Base-by-base conservation (phyloP, 1,140 invertebrate species). In the Cryptotermes secundus region DNA sequence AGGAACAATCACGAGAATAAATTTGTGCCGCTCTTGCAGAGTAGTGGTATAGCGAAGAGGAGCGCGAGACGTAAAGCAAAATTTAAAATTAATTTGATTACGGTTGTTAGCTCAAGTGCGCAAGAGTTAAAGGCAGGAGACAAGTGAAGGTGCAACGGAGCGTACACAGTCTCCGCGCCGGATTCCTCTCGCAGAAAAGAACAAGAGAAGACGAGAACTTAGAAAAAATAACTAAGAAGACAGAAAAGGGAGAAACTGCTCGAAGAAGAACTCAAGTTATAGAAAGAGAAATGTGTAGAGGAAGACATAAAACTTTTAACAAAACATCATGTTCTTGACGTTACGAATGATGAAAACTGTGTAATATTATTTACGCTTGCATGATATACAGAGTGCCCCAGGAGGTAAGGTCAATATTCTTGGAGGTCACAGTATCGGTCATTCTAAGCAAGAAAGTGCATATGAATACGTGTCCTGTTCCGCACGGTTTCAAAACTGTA, bases 1-100 rank as follows among this genome's bases (percentile, higher is more conserved):
- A 19, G 45, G 19, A 49, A 49, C 45, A 49, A 49, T 49, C 16
- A 49, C 19, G 22, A 49, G 12, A 49, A 22, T 22, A 19, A 19
- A 49, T 16, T 3, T 72, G 14, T 9, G n/a, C 59, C 59, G 59
- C 14, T 72, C 59, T 72, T 72, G 26, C n/a, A n/a, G 26, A 12
- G 26, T n/a, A 31, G 59, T 9, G 4, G 26, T 72, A 31, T n/a
- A 31, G 7, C n/a, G n/a, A 26, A 49, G 26, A n/a, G 7, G 31
- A 72, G n/a, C 26, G 26, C 10, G 59, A 72, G 59, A 72, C n/a
- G 59, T 72, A 59, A 79, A 34, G 72, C 83, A 83, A 83, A 83
- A 83, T 83, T 83, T 83, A 83, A 83, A 83, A 83, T 83, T 83
- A 83, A 83, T 83, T 83, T 83, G 83, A 83, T 83, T 83, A 83